Evolutionary conservation across 2,797 vertebrate species (phyloP).

Genomic region (Borostomias antarcticus): DNA sequence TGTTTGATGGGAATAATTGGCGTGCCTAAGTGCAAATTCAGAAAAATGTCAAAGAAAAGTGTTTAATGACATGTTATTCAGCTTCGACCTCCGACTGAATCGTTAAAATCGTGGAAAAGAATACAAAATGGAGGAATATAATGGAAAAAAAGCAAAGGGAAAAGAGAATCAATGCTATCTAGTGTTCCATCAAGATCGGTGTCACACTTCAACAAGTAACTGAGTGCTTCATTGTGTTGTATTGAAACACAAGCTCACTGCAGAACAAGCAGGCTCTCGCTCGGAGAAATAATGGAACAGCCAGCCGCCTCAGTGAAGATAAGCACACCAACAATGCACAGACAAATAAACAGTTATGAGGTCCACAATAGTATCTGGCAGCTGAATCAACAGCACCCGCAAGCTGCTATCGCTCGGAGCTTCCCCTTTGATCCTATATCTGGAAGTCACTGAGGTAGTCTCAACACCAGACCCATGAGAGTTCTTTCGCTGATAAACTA

Average conservation of each 20-base stretch:
- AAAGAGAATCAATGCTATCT: slow-evolving; percentile 59
- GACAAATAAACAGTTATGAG: slow-evolving; percentile 77
- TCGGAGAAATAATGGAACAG: slow-evolving; percentile 71
- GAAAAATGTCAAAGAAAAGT: not conserved
- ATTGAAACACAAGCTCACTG: slow-evolving; percentile 62
- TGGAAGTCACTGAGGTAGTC: slow-evolving; percentile 52
- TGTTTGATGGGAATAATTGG: not conserved
- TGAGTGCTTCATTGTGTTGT: slow-evolving; percentile 67
- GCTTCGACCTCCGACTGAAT: not conserved
- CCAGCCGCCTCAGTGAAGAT: slow-evolving; percentile 65
- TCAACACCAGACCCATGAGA: no score
- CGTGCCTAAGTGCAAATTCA: not conserved
- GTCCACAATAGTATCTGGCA: slow-evolving; percentile 73
- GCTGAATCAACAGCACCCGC: slow-evolving; percentile 75
- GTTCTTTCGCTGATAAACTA: no score
- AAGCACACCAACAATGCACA: slow-evolving; percentile 71
- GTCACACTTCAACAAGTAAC: slow-evolving; percentile 71
- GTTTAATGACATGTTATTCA: not conserved
- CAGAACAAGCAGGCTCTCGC: slow-evolving; percentile 52
- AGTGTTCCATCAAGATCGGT: slow-evolving; percentile 66
- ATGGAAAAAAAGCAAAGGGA: slow-evolving; percentile 42
- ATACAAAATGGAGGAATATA: slow-evolving; percentile 15
- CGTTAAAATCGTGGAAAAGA: not conserved
- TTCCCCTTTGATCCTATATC: slow-evolving; percentile 63
- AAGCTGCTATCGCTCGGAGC: slow-evolving; percentile 55